phyloP scores from a whole-genome alignment of 1,140 invertebrate species.

The Ostrea edulis region DNA sequence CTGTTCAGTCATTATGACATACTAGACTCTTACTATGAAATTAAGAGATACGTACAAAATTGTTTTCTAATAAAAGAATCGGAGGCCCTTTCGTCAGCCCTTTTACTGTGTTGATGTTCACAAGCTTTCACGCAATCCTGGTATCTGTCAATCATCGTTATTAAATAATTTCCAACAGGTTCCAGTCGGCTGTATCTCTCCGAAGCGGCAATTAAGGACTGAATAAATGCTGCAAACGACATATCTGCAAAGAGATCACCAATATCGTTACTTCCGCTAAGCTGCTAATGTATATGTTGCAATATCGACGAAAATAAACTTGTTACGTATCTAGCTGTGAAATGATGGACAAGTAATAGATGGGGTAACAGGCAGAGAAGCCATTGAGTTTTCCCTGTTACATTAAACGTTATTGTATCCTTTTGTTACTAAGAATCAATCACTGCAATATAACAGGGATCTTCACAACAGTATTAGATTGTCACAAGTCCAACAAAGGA shows the following conservation, averaged over 20 bases:
- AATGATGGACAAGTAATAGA: no score
- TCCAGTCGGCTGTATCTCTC: slow-evolving; percentile 52
- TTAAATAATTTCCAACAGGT: slow-evolving; percentile 57
- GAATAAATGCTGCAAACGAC: slow-evolving; percentile 69
- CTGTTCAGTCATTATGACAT: neutral
- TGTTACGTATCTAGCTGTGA: no score
- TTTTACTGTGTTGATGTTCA: slow-evolving; percentile 72
- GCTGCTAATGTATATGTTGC: no score
- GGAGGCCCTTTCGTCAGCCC: slow-evolving; percentile 51
- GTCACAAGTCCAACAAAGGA: no score
- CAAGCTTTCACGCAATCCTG: slow-evolving; percentile 72
- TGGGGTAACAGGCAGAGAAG: no score
- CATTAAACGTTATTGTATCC: no score
- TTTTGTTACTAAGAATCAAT: no score
- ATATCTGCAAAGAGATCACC: slow-evolving; percentile 62
- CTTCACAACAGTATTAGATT: no score
- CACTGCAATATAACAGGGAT: no score
- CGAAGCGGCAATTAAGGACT: slow-evolving; percentile 63
- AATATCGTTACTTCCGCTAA: neutral
- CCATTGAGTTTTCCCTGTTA: no score
- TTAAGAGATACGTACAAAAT: slow-evolving; percentile 50
- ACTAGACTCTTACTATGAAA: neutral
- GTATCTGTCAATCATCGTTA: slow-evolving; percentile 66
- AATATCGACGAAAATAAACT: no score
- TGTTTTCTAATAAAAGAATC: slow-evolving; percentile 50